Conservation (phyloP, 2,888 invertebrate genomes). For the Megamerina dolium region DNA sequence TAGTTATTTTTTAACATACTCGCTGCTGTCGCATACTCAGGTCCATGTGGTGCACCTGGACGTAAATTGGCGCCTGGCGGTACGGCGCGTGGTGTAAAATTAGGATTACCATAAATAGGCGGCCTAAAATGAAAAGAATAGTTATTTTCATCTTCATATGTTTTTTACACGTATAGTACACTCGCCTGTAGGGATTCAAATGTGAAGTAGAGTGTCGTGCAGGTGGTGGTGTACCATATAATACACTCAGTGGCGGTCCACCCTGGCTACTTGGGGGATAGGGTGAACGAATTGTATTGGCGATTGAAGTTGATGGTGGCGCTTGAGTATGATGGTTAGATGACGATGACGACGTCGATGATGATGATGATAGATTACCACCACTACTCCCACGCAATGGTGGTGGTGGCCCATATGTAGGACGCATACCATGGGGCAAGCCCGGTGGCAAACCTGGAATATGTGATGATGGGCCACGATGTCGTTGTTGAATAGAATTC, state of each 20-base stretch:
- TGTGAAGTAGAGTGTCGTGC: constrained; percentile 42
- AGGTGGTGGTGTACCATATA: constrained; percentile 34
- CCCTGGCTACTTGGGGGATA: constrained; percentile 29
- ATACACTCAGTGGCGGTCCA: constrained; percentile 21
- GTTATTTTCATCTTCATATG: background rate
- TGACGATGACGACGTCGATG: constrained; percentile 11
- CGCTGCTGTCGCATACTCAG: constrained; percentile 37
- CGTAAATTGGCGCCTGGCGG: constrained; percentile 28
- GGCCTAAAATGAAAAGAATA: constrained; percentile 25
- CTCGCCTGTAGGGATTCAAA: constrained; percentile 43
- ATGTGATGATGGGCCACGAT: constrained; percentile 27
- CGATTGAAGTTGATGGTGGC: constrained; percentile 16
- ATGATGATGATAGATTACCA: constrained; percentile 7
- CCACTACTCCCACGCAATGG: constrained; percentile 34
- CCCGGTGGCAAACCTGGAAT: constrained; percentile 23
- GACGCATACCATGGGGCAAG: constrained; percentile 32
- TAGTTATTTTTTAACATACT: too few relatives aligned
- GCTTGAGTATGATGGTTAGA: constrained; percentile 12
- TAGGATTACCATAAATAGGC: constrained; percentile 44
- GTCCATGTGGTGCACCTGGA: constrained; percentile 22
- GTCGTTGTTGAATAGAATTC: constrained; percentile 21
- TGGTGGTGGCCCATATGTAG: constrained; percentile 47
- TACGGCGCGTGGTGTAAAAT: constrained; percentile 39
- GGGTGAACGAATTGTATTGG: constrained; percentile 17
- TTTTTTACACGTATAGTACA: background rate